These are phyloP conservation scores for Sphaerodactylus townsendi DNA, from an alignment of 2,113 vertebrate genomes.

Conservation along the genomic window DNA sequence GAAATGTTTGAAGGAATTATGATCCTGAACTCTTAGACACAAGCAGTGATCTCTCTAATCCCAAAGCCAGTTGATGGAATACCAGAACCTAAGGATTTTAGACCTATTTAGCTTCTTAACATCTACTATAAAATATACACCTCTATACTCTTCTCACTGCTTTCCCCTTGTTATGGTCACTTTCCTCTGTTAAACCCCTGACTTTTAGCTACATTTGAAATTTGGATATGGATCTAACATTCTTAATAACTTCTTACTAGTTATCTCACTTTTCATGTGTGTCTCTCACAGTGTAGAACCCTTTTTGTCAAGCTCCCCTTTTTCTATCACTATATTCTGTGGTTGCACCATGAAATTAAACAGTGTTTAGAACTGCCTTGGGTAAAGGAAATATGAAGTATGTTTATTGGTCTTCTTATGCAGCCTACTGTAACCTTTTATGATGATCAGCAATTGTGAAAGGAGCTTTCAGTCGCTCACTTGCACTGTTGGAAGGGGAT, in stretches of 20 bases:
- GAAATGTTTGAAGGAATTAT: no score
- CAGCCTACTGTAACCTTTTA: conserved; percentile 14
- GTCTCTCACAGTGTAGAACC: conserved; percentile 14
- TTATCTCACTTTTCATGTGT: background rate
- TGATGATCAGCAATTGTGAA: background rate
- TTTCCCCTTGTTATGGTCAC: background rate
- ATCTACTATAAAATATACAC: no score
- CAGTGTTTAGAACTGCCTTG: conserved; percentile 5
- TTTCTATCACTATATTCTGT: background rate
- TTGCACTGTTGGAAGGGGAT: conserved; percentile 8
- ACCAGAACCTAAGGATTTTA: no score
- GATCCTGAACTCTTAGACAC: no score
- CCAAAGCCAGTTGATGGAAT: no score
- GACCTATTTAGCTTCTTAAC: no score
- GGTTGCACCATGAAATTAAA: background rate
- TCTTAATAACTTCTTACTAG: conserved; percentile 31
- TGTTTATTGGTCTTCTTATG: background rate
- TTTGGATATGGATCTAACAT: background rate
- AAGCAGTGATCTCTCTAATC: no score
- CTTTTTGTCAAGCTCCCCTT: background rate
- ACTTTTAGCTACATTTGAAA: background rate
- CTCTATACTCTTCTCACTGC: background rate
- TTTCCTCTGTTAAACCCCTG: background rate
- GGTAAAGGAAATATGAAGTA: background rate
- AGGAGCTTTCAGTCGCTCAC: accelerated